Percentiles rank a stretch among this genome's conserved stretches.
phyloP scores from a whole-genome alignment of 2,113 vertebrate genomes.

The Trochalopteron elliotii region DNA sequence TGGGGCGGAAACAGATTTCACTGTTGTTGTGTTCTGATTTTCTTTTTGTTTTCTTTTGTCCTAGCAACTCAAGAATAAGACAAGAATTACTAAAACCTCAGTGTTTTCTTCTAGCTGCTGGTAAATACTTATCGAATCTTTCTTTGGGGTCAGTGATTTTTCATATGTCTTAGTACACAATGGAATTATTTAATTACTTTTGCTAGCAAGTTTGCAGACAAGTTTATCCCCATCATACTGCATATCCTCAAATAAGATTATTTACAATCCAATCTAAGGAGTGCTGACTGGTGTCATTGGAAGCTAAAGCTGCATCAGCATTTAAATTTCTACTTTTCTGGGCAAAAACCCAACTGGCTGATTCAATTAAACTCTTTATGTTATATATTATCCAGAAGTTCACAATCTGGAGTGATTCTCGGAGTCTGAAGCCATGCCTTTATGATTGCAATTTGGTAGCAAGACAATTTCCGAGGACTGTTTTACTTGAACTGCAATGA shows the following conservation, averaged over 20 bases:
- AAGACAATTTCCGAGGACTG: slow-evolving; percentile 75
- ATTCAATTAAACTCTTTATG: slow-evolving; percentile 85
- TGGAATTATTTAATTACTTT: slow-evolving; percentile 83
- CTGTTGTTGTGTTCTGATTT: not conserved
- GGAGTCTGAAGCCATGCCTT: slow-evolving; percentile 75
- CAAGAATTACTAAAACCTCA: slow-evolving; percentile 43
- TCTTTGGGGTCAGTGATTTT: slow-evolving; percentile 58
- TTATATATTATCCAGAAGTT: slow-evolving; percentile 84
- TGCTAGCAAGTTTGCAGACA: slow-evolving; percentile 78
- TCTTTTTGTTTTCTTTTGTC: slow-evolving; percentile 25
- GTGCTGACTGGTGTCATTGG: slow-evolving; percentile 81
- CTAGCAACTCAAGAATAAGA: slow-evolving; percentile 12
- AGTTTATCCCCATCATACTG: slow-evolving; percentile 63
- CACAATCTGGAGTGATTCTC: slow-evolving; percentile 77
- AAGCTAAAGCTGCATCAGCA: slow-evolving; percentile 80
- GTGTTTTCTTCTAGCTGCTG: slow-evolving; percentile 44
- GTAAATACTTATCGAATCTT: slow-evolving; percentile 62
- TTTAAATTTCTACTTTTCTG: slow-evolving; percentile 83
- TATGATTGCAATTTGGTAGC: slow-evolving; percentile 82
- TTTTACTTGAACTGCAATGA: slow-evolving; percentile 77
- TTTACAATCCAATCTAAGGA: slow-evolving; percentile 84
- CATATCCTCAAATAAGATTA: slow-evolving; percentile 79
- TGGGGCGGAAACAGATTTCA: slow-evolving; percentile 11
- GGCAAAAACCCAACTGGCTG: slow-evolving; percentile 83
- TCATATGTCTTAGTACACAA: slow-evolving; percentile 71